A percentile compares a stretch with the other conserved stretches of the same genome.
These are phyloP conservation scores for Barbus barbus DNA, from an alignment of 2,113 vertebrate species.

Conservation along the genomic window DNA sequence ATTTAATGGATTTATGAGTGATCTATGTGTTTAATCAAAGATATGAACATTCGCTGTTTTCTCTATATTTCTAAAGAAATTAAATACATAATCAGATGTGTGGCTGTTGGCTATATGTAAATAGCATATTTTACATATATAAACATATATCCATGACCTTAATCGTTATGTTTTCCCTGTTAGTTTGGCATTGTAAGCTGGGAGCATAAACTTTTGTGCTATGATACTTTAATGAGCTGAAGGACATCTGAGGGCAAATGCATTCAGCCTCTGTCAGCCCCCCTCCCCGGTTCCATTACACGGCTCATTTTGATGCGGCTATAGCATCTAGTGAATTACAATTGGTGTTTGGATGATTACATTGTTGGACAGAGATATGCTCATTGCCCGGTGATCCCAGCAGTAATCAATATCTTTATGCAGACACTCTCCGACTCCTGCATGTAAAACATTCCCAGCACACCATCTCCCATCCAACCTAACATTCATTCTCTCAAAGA, in stretches of 20 bases:
- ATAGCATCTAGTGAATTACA: slow-evolving; percentile 71
- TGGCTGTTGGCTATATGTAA: not conserved
- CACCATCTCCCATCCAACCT: slow-evolving; percentile 65
- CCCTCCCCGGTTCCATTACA: slow-evolving; percentile 57
- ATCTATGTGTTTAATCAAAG: not conserved
- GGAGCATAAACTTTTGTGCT: not conserved
- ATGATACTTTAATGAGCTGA: slow-evolving; percentile 57
- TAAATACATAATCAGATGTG: not conserved
- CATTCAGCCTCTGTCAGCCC: slow-evolving; percentile 70
- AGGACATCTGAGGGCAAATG: slow-evolving; percentile 68
- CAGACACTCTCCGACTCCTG: slow-evolving; percentile 62
- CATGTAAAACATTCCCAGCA: slow-evolving; percentile 74
- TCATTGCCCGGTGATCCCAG: slow-evolving; percentile 72
- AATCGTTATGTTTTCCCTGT: not conserved
- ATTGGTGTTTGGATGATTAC: slow-evolving; percentile 72
- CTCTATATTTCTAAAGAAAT: not conserved
- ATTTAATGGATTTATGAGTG: not conserved
- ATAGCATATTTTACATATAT: too few species aligned
- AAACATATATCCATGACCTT: not conserved
- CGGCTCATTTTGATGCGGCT: slow-evolving; percentile 43
- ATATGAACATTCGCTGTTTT: not conserved
- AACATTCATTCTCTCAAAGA: slow-evolving; percentile 75
- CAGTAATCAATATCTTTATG: slow-evolving; percentile 76
- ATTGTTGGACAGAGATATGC: slow-evolving; percentile 73
- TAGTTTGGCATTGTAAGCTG: not conserved